Conservation (phyloP, 2,113 vertebrate genomes). For the Ophiodon elongatus region DNA sequence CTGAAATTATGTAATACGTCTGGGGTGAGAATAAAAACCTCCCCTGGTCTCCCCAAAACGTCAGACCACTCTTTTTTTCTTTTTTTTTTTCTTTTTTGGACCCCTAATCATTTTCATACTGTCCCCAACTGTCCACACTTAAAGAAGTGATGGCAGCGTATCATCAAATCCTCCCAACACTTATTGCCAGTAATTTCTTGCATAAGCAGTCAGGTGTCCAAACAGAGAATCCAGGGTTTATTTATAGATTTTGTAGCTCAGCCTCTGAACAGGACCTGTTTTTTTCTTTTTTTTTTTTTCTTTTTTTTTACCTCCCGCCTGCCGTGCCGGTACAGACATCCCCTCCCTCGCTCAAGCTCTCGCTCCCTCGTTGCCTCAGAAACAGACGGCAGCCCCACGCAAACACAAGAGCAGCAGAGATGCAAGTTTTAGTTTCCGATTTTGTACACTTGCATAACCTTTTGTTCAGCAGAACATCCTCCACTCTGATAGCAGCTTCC, state of each 20-base stretch:
- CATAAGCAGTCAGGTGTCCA: conserved; percentile 71
- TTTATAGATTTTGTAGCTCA: conserved; percentile 66
- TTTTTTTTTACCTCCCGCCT: conserved; percentile 2
- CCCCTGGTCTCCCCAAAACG: not conserved
- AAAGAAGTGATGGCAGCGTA: not conserved
- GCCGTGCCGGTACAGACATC: conserved; percentile 16
- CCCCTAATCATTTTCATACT: not conserved
- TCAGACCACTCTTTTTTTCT: not conserved
- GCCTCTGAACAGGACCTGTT: conserved; percentile 38
- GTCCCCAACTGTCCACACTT: conserved; percentile 1
- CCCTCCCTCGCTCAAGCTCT: too few species aligned
- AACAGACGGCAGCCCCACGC: not conserved
- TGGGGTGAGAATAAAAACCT: not conserved
- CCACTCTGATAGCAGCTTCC: not conserved
- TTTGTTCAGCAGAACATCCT: not conserved
- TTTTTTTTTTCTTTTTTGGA: not conserved
- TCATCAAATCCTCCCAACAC: conserved; percentile 31
- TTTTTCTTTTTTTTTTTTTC: conserved; percentile 15
- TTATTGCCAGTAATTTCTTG: conserved; percentile 64
- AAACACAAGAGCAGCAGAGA: conserved; percentile 17
- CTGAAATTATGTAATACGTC: not conserved
- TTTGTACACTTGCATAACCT: not conserved
- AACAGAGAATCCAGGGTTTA: conserved; percentile 61
- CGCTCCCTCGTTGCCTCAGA: not conserved
- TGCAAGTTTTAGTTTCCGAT: not conserved